Evolutionary conservation across 2,888 invertebrate species (phyloP), one percentile per base, ranked within the genome.

Genomic region (Hypselothyrea guttata): DNA sequence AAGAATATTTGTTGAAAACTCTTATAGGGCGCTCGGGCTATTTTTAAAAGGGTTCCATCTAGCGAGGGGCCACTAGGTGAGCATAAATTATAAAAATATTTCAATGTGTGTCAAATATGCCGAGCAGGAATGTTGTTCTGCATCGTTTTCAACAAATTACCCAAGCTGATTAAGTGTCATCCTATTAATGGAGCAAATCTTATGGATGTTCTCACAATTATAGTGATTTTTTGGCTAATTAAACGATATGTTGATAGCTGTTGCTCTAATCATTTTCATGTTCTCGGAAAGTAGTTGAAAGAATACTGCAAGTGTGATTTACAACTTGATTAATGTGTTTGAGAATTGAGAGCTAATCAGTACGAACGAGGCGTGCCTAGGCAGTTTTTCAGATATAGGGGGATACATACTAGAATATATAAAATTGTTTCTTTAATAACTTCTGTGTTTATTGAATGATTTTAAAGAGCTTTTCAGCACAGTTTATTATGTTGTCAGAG

Each of bases 81-180:
- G 66, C 78, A 81, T 81, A 81, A 81, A 78, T 81, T 82, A 77
- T 77, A 78, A 67, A 79, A 67, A 81, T 74, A 84, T 83, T 79
- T 68, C 57, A 71, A 74, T 77, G 64, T 75, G 53, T 86, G 83
- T 85, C 84, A 82, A 64, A 78, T 60, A 72, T 63, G 67, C 74
- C 74, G 73, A 54, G 52, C 49, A 71, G 71, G 75, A 86, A 86
- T 75, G 78, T 55, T 64, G 76, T 75, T 75, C 62, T 41, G 70
- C 64, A 51, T 71, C 58, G 40, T 69, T 74, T 64, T 52, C 41
- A 82, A 84, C 82, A 84, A 85, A 82, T 82, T 82, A 82, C 54
- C 58, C 48, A 28, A 61, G 65, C 61, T 67, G 66, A 75, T 83
- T 79, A 70, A 53, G 64, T 70, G 78, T 49, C 63, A 61, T 61